Conservation (phyloP, 2,888 invertebrate species). For the Chloroclystis v-ata region DNA sequence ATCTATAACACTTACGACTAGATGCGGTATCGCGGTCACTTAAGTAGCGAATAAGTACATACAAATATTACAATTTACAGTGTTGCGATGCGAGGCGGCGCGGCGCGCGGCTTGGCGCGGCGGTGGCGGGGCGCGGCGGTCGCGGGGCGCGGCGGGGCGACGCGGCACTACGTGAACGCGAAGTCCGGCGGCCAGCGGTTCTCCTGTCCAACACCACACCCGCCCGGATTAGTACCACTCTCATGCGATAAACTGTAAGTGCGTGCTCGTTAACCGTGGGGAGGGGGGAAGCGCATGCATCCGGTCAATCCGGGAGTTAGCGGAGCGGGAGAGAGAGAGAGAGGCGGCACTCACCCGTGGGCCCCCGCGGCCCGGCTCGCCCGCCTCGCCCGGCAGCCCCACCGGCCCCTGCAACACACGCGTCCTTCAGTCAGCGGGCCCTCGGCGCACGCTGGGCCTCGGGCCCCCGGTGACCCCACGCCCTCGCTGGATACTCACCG, state of each 20-base stretch:
- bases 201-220: constrained; percentile 56
- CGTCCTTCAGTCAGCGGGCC: neutral
- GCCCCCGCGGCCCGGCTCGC: constrained; percentile 86
- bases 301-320: neutral
- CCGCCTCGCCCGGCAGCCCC: constrained; percentile 87
- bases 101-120: constrained; percentile 22
- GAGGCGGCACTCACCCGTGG: constrained; percentile 82
- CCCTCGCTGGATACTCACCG: constrained; percentile 82
- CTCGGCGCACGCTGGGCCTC: too few relatives aligned
- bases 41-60: constrained; percentile 11
- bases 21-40: constrained; percentile 12
- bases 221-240: constrained; percentile 37
- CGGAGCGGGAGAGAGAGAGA: neutral
- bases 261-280: neutral
- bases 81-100: constrained; percentile 8
- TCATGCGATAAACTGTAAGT: neutral
- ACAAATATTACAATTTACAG: constrained; percentile 26
- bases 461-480: neutral
- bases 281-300: neutral
- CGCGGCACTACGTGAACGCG: constrained; percentile 63
- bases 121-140: constrained; percentile 13
- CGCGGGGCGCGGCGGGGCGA: constrained; percentile 17
- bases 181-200: constrained; percentile 72
- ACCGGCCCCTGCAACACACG: constrained; percentile 83
- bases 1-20: constrained; percentile 25